Conservation (phyloP, 2,113 vertebrate species). For the Sula dactylatra region DNA sequence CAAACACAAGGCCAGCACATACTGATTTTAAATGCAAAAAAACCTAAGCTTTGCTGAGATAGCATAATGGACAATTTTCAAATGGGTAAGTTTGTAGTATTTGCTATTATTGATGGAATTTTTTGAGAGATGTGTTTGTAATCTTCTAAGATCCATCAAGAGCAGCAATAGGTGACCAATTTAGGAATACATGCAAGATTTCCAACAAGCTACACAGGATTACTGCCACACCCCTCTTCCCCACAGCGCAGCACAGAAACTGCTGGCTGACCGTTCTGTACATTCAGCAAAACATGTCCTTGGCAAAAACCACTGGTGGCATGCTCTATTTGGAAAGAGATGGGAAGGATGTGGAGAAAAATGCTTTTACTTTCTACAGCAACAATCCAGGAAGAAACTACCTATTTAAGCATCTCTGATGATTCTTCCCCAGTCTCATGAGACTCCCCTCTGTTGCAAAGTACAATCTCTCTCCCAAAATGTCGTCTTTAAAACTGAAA, state of each 20-base stretch:
- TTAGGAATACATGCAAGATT: background rate
- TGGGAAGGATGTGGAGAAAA: background rate
- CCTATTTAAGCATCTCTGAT: background rate
- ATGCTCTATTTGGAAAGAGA: background rate
- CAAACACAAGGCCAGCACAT: no score
- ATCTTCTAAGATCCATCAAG: background rate
- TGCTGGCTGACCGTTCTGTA: background rate
- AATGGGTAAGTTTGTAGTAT: background rate
- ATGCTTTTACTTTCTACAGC: background rate
- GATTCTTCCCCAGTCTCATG: background rate
- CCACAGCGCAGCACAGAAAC: background rate
- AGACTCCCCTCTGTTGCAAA: background rate
- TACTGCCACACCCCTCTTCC: background rate
- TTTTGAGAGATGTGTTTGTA: background rate
- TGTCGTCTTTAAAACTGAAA: background rate
- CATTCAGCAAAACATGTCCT: background rate
- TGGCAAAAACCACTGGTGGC: background rate
- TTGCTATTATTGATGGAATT: background rate
- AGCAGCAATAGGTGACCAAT: background rate
- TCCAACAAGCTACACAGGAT: background rate
- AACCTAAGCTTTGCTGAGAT: background rate
- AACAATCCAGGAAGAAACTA: background rate
- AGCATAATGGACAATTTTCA: background rate
- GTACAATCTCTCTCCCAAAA: background rate
- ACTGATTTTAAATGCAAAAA: no score